Conservation (phyloP, 2,113 vertebrate genomes). For the Chaenocephalus aceratus region DNA sequence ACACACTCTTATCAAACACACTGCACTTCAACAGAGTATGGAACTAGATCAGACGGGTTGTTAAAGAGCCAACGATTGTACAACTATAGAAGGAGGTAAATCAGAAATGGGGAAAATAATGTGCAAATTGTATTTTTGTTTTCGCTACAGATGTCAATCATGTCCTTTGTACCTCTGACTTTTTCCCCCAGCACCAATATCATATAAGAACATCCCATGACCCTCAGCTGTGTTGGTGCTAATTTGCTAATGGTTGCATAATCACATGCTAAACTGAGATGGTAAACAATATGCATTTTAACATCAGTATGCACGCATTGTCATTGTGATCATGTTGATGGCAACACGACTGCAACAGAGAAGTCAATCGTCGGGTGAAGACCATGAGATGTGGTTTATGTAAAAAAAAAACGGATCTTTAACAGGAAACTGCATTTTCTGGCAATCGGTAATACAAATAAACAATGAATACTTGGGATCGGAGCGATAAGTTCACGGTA, state of each 20-base stretch:
- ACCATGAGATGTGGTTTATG: background rate
- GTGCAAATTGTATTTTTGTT: no score
- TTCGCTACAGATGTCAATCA: no score
- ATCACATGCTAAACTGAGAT: background rate
- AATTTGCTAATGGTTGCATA: background rate
- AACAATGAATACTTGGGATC: no score
- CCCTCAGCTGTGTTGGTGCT: background rate
- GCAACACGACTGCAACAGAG: background rate
- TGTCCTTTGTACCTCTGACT: no score
- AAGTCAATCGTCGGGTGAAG: no score
- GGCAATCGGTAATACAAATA: no score
- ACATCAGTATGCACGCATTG: background rate
- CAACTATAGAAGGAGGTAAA: no score
- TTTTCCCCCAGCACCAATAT: background rate
- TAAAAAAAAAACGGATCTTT: no score
- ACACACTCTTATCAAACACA: background rate
- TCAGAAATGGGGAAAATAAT: no score
- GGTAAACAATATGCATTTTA: no score
- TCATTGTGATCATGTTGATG: background rate
- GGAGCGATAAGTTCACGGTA: no score
- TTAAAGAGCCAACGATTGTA: background rate
- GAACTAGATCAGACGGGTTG: background rate
- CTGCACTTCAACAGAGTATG: background rate
- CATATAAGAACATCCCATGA: background rate
- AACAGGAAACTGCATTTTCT: constrained; percentile 12